Conservation (phyloP, 2,797 vertebrate species). For the Oreortyx pictus region DNA sequence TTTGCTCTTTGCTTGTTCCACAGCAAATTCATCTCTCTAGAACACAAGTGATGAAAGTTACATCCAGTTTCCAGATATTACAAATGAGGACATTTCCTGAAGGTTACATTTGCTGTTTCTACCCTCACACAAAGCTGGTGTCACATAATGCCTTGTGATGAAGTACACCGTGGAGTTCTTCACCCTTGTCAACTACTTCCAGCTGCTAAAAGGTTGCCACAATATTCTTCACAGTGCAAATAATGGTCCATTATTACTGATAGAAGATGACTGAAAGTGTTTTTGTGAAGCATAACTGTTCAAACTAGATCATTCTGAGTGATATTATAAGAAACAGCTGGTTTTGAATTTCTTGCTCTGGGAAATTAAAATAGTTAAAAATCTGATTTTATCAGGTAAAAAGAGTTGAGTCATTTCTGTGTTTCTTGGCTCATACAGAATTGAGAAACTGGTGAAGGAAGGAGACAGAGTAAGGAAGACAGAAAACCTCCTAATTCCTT, state of each 20-base stretch:
- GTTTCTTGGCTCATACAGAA: background rate
- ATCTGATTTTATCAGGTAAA: background rate
- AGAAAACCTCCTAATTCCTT: background rate
- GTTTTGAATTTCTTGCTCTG: background rate
- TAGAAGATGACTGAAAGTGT: background rate
- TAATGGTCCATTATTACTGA: background rate
- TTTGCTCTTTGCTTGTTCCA: background rate
- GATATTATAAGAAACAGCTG: background rate
- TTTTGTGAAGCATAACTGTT: background rate
- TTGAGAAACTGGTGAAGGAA: background rate
- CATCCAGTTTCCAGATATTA: background rate
- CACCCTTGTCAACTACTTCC: background rate
- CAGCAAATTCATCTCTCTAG: background rate
- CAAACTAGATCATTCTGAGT: background rate
- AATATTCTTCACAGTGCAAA: background rate
- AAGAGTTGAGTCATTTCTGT: background rate
- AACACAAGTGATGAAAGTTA: background rate
- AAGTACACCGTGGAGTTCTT: background rate
- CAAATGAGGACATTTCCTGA: background rate
- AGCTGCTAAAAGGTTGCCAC: background rate
- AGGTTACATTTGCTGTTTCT: background rate
- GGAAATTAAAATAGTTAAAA: background rate
- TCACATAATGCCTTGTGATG: background rate
- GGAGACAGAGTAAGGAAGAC: background rate
- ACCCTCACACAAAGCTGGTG: background rate